phyloP scores from a whole-genome alignment of 2,797 vertebrate species.

The Galago senegalensis region DNA sequence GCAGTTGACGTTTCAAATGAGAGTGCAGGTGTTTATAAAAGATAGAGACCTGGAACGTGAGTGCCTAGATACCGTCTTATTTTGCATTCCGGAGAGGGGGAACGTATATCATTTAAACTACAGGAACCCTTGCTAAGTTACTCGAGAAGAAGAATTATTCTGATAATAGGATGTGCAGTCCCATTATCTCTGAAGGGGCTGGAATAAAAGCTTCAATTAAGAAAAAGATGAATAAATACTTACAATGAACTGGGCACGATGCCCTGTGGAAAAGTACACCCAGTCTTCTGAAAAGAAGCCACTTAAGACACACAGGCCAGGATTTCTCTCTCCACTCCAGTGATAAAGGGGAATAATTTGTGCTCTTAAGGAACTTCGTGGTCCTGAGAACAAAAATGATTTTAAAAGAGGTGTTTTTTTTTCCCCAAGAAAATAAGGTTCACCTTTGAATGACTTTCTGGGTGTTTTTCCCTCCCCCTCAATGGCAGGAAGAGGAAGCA shows the following conservation, averaged over 20 bases:
- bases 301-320: neutral
- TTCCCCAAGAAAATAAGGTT: neutral
- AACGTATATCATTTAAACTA: rapidly evolving
- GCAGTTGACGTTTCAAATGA: neutral
- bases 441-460: neutral
- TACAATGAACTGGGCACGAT: neutral
- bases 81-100: neutral
- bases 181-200: constrained; percentile 30
- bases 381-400: neutral
- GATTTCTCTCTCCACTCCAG: neutral
- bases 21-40: neutral
- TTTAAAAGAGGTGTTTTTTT: constrained; percentile 8
- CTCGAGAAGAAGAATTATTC: neutral
- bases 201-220: constrained; percentile 34
- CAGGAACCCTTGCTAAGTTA: neutral
- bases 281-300: neutral
- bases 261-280: constrained; percentile 28
- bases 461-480: neutral
- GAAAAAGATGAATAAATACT: neutral
- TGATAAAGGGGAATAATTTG: neutral
- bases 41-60: neutral
- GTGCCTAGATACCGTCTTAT: neutral
- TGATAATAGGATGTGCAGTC: neutral
- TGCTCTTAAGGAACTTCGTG: neutral
- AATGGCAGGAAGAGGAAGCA: neutral